Evolutionary conservation across 2,888 invertebrate genomes (phyloP).

Genomic region (Metopia argyrocephala): DNA sequence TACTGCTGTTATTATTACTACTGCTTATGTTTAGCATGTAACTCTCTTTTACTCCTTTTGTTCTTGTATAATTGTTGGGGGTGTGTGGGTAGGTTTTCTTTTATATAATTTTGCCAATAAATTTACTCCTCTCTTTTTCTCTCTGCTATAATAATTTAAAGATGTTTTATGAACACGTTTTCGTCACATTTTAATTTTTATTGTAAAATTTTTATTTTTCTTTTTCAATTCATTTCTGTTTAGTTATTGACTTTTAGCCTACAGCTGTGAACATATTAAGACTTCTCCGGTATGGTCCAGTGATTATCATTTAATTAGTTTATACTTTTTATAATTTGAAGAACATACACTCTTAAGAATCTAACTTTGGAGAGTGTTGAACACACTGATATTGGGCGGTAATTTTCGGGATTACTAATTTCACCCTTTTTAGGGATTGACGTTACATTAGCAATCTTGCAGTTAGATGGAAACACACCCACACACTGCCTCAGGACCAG

Average conservation of each 20-base stretch:
- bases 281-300: slow-evolving; percentile 53
- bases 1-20: slow-evolving; percentile 17
- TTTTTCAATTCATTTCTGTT: not conserved
- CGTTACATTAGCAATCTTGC: too few relatives aligned
- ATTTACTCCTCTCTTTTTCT: slow-evolving; percentile 16
- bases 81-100: slow-evolving; percentile 9
- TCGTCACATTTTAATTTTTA: not conserved
- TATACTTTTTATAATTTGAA: slow-evolving; percentile 37
- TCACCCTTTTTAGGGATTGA: too few relatives aligned
- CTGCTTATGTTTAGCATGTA: too few relatives aligned
- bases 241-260: not conserved
- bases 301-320: slow-evolving; percentile 57
- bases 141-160: not conserved
- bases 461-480: too few relatives aligned
- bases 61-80: not conserved
- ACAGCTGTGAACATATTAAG: not conserved
- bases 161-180: not conserved
- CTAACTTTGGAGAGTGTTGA: too few relatives aligned
- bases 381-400: too few relatives aligned
- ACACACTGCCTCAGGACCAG: too few relatives aligned
- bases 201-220: not conserved
- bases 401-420: too few relatives aligned
- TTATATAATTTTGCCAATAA: slow-evolving; percentile 49
- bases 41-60: not conserved
- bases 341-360: too few relatives aligned